Base-by-base conservation (phyloP, 2,888 invertebrate genomes). In the Meiosimyza decipiens region DNA sequence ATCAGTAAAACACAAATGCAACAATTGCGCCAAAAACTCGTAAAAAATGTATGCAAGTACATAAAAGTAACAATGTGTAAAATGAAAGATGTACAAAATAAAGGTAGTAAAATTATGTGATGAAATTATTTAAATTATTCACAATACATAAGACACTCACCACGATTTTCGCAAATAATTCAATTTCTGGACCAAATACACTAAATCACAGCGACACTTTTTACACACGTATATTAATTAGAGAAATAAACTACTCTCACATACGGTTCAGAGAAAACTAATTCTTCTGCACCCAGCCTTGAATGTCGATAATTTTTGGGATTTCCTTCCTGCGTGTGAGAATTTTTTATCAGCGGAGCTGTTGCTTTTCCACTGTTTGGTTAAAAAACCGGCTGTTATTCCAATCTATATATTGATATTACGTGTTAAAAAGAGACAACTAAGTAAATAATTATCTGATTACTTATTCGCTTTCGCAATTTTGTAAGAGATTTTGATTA, bases 21-120 rank as follows among this genome's bases (percentile, higher is more conserved):
- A 69, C 68, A 69, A 69, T 57, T 59, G 68, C 68, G 68, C 68
- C 68, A 69, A 69, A 64, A 69, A 69, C 13, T 62, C 13, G 60
- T 7, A 62, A 68, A 68, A 52, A 52, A 51, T n/a, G 22, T 13
- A 4, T 67, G 40, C 13, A 54, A 66, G 16, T 57, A 52, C 28
- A 63, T 40, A 40, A 40, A 47, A 49, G 22, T 16, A 6, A 57
- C 28, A 67, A 28, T 12, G 22, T 13, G 9, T 7, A 15, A 57
- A 28, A 28, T 11, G 13, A 57, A 57, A 0, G 28, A 28, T 15
- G 28, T 28, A 7, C 11, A 28, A 57, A 40, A 2, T 7, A 40
- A 2, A 40, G 40, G 40, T 9, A 40, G 2, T 9, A 7, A 40
- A 40, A 7, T 40, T 40, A 7, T 7, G 6, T 9, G 9, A 2